phyloP scores from a whole-genome alignment of 1,140 invertebrate species.

The Panagrolaimus sp. region DNA sequence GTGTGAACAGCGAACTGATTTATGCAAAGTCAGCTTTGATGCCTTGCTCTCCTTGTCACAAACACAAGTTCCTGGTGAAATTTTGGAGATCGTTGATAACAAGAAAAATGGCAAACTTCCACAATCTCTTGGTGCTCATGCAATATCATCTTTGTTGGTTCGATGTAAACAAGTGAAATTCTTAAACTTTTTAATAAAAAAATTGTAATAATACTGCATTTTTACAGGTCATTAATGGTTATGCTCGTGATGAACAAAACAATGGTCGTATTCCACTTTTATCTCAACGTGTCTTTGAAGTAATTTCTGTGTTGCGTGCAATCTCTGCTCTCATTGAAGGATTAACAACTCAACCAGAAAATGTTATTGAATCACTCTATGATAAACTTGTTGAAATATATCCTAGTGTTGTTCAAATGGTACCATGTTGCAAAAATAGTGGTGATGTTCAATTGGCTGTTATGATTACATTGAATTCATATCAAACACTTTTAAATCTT shows the following conservation, averaged over 20 bases:
- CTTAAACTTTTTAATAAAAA: constrained; percentile 14
- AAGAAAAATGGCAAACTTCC: constrained; percentile 19
- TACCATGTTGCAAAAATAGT: constrained; percentile 49
- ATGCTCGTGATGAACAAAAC: constrained; percentile 48
- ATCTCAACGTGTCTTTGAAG: constrained; percentile 51
- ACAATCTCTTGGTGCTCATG: constrained; percentile 23
- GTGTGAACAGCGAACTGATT: constrained; percentile 50
- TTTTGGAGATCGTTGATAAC: too few relatives aligned
- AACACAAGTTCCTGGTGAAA: constrained; percentile 24
- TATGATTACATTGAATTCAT: constrained; percentile 43
- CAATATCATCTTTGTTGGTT: constrained; percentile 42
- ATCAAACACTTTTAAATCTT: constrained; percentile 14
- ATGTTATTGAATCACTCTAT: constrained; percentile 14
- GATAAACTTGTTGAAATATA: constrained; percentile 9
- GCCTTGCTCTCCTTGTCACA: constrained; percentile 52
- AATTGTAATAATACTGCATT: not conserved
- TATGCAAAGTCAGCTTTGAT: constrained; percentile 57
- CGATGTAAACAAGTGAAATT: constrained; percentile 47
- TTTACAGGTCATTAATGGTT: constrained; percentile 47
- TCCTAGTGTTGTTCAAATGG: constrained; percentile 29
- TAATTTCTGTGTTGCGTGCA: constrained; percentile 48
- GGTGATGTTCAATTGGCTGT: constrained; percentile 41
- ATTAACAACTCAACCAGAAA: constrained; percentile 30
- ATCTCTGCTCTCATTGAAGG: constrained; percentile 50
- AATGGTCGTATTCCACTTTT: constrained; percentile 48